These are phyloP conservation scores for Halictus ligatus DNA, from an alignment of 2,888 invertebrate species.

Conservation along the genomic window DNA sequence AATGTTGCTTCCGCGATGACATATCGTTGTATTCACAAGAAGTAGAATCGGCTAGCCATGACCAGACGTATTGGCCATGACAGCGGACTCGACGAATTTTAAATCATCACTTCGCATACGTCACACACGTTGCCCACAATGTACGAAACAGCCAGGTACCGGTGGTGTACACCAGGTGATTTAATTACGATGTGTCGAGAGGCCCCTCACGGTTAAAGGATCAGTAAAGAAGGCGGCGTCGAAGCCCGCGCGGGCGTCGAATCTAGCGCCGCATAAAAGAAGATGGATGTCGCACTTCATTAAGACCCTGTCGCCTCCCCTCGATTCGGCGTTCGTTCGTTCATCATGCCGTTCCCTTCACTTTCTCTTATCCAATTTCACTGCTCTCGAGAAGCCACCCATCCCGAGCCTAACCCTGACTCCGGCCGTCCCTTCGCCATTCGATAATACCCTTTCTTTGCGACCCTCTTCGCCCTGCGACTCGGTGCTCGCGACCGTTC, in stretches of 20 bases:
- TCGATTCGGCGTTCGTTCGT: conserved; percentile 41
- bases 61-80: background rate
- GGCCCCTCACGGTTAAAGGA: background rate
- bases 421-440: conserved; percentile 26
- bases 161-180: background rate
- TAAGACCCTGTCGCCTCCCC: conserved; percentile 65
- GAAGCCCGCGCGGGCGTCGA: conserved; percentile 14
- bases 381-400: conserved; percentile 58
- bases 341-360: conserved; percentile 55
- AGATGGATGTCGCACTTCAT: conserved; percentile 78
- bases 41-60: background rate
- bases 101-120: background rate
- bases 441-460: conserved; percentile 38
- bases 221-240: conserved; percentile 33
- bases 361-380: conserved; percentile 67
- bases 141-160: background rate
- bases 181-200: background rate
- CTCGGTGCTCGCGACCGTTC: conserved; percentile 34
- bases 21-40: background rate
- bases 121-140: background rate
- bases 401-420: conserved; percentile 46
- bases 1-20: too few relatives aligned
- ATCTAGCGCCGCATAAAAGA: conserved; percentile 35
- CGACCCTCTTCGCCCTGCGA: conserved; percentile 23
- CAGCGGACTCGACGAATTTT: background rate